A percentile compares a stretch with the other conserved stretches of the same genome.
phyloP scores from a whole-genome alignment of 2,113 vertebrate genomes.

The Sceloporus undulatus region DNA sequence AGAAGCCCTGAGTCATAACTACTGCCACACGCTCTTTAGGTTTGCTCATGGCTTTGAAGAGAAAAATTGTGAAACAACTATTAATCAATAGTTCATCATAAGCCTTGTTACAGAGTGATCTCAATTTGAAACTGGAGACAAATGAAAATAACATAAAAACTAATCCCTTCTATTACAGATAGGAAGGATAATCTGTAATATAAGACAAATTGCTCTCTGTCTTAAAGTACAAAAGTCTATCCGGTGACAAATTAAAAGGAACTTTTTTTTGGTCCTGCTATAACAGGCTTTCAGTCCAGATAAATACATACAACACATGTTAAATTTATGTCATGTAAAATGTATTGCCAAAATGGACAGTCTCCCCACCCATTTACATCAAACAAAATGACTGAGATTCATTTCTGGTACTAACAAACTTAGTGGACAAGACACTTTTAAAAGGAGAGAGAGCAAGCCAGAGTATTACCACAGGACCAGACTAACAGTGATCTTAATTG shows the following conservation, averaged over 20 bases:
- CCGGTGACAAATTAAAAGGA: neutral
- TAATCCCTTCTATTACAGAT: neutral
- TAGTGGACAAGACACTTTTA: neutral
- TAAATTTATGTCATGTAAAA: too few species aligned
- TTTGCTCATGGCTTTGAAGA: neutral
- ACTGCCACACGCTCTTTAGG: neutral
- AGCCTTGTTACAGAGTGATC: neutral
- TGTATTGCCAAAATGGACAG: neutral
- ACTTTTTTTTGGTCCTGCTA: rapidly evolving
- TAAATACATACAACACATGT: neutral
- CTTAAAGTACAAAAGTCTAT: neutral
- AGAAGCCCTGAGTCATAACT: neutral
- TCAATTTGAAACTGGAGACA: neutral
- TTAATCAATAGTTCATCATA: conserved; percentile 29
- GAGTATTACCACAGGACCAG: too few species aligned
- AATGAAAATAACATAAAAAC: neutral
- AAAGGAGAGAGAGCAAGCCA: neutral
- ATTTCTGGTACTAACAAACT: neutral
- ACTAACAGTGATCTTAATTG: neutral
- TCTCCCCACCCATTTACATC: neutral
- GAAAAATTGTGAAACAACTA: conserved; percentile 14
- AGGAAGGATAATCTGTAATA: conserved; percentile 10
- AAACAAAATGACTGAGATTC: neutral
- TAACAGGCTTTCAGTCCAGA: neutral
- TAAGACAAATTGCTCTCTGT: conserved; percentile 8